Percentiles rank a stretch among this genome's conserved stretches.
These are phyloP conservation scores for Iselma pallidipennis DNA, from an alignment of 2,888 invertebrate species.

Conservation along the genomic window DNA sequence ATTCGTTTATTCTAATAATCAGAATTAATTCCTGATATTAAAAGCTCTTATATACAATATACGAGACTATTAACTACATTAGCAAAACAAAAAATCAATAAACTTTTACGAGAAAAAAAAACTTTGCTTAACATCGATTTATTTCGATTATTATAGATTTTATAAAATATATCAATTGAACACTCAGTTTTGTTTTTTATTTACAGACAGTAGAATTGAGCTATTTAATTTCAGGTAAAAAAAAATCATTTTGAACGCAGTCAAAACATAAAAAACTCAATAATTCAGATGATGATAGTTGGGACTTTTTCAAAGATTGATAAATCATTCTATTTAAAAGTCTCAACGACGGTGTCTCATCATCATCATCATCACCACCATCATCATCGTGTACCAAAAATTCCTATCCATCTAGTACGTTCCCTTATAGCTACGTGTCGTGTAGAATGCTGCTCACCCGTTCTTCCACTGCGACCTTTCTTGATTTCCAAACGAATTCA, in stretches of 20 bases:
- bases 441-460: slow-evolving; percentile 70
- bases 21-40: slow-evolving; percentile 12
- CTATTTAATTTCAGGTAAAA: slow-evolving; percentile 7
- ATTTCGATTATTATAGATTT: background rate
- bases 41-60: slow-evolving; percentile 17
- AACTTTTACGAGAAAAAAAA: background rate
- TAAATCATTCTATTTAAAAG: no score
- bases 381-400: background rate
- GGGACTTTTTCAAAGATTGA: no score
- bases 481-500: slow-evolving; percentile 95
- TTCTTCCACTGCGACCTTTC: slow-evolving; percentile 90
- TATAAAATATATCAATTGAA: background rate
- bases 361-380: background rate
- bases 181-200: background rate
- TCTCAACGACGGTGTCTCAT: no score
- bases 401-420: slow-evolving; percentile 14
- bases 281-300: background rate
- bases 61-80: background rate
- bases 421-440: slow-evolving; percentile 57
- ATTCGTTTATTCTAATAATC: slow-evolving; percentile 41
- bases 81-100: background rate
- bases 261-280: background rate
- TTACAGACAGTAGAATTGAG: slow-evolving; percentile 6
- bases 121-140: background rate
- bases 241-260: background rate